Conservation (phyloP, 37 sponge, comb jelly and placozoan species). For the Dysidea cf. avara region DNA sequence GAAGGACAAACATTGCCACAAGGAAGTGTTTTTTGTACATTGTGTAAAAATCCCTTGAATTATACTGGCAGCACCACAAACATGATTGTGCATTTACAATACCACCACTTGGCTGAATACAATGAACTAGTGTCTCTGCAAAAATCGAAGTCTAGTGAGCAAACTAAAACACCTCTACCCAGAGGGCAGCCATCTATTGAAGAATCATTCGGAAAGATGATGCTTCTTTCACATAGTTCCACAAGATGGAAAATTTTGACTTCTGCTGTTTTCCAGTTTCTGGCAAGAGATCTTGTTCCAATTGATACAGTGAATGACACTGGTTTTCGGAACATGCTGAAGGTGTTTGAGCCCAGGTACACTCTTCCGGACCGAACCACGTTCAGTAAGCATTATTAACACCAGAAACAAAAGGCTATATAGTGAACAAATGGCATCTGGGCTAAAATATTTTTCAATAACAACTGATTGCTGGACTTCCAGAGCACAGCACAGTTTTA, state of each 20-base stretch:
- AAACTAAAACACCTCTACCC: too few species aligned
- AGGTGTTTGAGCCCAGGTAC: slow-evolving; percentile 40
- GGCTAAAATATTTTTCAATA: not conserved
- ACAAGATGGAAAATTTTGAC: slow-evolving; percentile 5
- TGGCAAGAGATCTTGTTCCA: slow-evolving; percentile 47
- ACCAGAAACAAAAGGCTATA: slow-evolving; percentile 9
- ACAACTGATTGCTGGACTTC: slow-evolving; percentile 51
- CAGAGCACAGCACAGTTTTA: slow-evolving; percentile 8
- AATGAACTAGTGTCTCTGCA: too few species aligned
- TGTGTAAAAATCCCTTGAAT: too few species aligned
- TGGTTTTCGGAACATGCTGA: slow-evolving; percentile 29
- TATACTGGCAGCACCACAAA: too few species aligned
- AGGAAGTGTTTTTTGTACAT: too few species aligned
- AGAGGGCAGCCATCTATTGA: too few species aligned
- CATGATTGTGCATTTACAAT: too few species aligned
- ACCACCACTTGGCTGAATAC: too few species aligned
- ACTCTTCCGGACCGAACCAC: slow-evolving; percentile 15
- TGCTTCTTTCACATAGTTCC: too few species aligned
- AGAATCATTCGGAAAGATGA: too few species aligned
- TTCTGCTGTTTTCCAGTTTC: slow-evolving; percentile 15
- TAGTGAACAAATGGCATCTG: not conserved
- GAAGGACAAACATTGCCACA: too few species aligned
- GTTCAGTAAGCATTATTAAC: slow-evolving; percentile 12
- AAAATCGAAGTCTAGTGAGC: too few species aligned
- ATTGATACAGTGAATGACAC: slow-evolving; percentile 25